Conservation (phyloP, 1,140 invertebrate species). For the Zeugodacus cucurbitae region DNA sequence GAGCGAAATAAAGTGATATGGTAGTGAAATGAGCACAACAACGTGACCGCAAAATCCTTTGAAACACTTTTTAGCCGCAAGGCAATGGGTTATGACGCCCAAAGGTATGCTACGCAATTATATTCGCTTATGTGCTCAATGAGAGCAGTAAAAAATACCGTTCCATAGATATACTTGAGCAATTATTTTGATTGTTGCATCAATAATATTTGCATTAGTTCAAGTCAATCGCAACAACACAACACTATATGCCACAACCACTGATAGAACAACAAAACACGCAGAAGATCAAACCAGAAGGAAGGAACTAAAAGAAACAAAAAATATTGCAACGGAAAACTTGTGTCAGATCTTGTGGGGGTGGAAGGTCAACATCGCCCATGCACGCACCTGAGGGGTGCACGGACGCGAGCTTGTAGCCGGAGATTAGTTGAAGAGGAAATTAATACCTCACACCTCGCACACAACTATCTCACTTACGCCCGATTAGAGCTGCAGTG, state of each 20-base stretch:
- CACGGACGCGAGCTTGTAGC: neutral
- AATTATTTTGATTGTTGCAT: no score
- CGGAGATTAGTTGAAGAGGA: conserved; percentile 12
- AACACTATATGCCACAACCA: neutral
- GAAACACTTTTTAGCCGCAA: neutral
- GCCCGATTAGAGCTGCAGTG: neutral
- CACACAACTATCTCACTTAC: neutral
- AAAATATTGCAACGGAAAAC: neutral
- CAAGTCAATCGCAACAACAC: neutral
- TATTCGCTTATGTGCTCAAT: no score
- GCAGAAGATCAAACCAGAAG: neutral
- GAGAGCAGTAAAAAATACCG: no score
- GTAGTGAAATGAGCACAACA: neutral
- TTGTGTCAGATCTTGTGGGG: neutral
- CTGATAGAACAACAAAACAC: neutral
- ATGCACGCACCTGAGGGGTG: neutral
- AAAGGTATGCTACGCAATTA: no score
- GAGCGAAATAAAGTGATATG: neutral
- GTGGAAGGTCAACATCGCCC: neutral
- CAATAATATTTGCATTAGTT: neutral
- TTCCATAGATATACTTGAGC: no score
- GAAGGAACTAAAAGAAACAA: neutral
- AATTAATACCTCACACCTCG: conserved; percentile 21
- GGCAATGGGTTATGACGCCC: neutral
- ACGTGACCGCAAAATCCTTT: neutral